phyloP scores from a whole-genome alignment of 1,140 invertebrate species.

The Pseudomyrmex pallidus region DNA sequence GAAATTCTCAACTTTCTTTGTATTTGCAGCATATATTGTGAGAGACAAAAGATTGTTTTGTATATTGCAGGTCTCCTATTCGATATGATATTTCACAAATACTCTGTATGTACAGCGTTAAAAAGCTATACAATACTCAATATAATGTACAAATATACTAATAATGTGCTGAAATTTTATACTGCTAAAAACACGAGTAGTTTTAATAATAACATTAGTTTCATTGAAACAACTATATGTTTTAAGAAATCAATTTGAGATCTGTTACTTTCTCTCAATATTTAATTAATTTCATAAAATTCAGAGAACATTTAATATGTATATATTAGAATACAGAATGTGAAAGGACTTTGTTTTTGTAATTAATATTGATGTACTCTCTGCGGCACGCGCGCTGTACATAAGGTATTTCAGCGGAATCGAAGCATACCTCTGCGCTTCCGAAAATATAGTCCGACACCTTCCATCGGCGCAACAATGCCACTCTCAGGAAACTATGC shows the following conservation, averaged over 20 bases:
- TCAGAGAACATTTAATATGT: not conserved
- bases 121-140: not conserved
- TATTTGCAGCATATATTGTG: conserved; percentile 8
- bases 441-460: not conserved
- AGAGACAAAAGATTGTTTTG: not conserved
- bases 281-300: not conserved
- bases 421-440: not conserved
- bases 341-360: not conserved
- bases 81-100: not conserved
- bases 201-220: conserved; percentile 14
- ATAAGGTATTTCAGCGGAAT: not conserved
- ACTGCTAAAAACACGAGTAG: not conserved
- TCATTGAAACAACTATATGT: not conserved
- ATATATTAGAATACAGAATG: no score
- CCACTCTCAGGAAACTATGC: conserved; percentile 35
- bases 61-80: not conserved
- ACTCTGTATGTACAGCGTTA: not conserved
- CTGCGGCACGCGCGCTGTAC: not conserved
- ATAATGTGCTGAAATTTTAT: no score
- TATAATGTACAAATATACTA: not conserved
- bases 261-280: not conserved
- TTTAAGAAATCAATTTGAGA: no score
- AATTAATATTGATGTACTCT: not conserved
- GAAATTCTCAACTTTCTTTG: not conserved
- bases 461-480: conserved; percentile 30